Evolutionary conservation across 1,140 invertebrate genomes (phyloP).

Genomic region (Drosophila repletoides): DNA sequence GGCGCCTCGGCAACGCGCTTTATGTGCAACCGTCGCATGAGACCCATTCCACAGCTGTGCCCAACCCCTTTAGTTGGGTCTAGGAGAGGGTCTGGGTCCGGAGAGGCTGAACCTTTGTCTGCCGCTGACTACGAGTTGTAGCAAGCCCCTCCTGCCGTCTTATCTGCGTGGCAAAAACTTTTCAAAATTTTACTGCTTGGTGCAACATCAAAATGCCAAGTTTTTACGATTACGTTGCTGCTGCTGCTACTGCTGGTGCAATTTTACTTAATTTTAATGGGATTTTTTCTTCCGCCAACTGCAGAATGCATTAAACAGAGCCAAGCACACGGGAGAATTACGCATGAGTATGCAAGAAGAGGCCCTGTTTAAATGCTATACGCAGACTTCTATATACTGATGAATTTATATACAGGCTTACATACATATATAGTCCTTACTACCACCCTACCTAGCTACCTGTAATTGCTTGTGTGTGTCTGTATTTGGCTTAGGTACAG

Average conservation of each 20-base stretch:
- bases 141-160: slow-evolving; percentile 32
- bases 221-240: slow-evolving; percentile 73
- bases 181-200: slow-evolving; percentile 78
- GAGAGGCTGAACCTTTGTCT: slow-evolving; percentile 46
- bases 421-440: neutral
- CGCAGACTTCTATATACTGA: neutral
- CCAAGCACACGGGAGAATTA: slow-evolving; percentile 66
- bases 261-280: slow-evolving; percentile 82
- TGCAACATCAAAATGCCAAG: slow-evolving; percentile 80
- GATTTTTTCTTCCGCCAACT: slow-evolving; percentile 79
- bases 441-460: neutral
- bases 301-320: slow-evolving; percentile 79
- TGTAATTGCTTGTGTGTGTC: neutral
- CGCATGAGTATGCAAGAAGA: slow-evolving; percentile 53
- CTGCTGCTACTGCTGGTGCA: slow-evolving; percentile 61
- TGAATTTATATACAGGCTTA: slow-evolving; percentile 19
- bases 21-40: slow-evolving; percentile 65
- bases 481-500: slow-evolving; percentile 17
- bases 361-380: no score
- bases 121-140: slow-evolving; percentile 7
- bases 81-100: no score
- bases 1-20: slow-evolving; percentile 52
- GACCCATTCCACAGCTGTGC: slow-evolving; percentile 4
- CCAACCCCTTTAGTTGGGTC: slow-evolving; percentile 31
- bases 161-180: slow-evolving; percentile 79